phyloP scores from a whole-genome alignment of 2,888 invertebrate genomes.

The Zygothrica quintamaculata region DNA sequence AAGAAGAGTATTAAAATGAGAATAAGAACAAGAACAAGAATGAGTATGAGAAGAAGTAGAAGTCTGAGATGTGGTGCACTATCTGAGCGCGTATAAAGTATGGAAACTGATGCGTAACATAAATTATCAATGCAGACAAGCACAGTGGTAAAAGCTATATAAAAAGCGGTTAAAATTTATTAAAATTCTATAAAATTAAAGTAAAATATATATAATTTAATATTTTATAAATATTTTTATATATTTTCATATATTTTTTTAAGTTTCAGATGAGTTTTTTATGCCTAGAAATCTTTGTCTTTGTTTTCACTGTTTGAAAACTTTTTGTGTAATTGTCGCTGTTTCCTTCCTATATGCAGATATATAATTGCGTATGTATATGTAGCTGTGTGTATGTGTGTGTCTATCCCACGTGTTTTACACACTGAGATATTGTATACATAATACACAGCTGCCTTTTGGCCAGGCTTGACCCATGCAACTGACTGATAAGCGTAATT shows the following conservation, averaged over 20 bases:
- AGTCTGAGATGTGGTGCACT: slow-evolving; percentile 47
- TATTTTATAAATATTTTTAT: too few species aligned
- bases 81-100: slow-evolving; percentile 73
- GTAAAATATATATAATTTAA: too few species aligned
- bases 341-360: slow-evolving; percentile 18
- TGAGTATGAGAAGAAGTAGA: slow-evolving; percentile 23
- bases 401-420: slow-evolving; percentile 43
- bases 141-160: slow-evolving; percentile 40
- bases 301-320: too few species aligned
- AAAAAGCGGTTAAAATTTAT: background rate
- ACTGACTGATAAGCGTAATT: slow-evolving; percentile 73
- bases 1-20: slow-evolving; percentile 17
- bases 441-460: slow-evolving; percentile 16
- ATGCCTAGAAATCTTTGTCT: too few species aligned
- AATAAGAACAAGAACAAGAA: slow-evolving; percentile 3
- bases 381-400: slow-evolving; percentile 22
- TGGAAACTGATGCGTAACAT: slow-evolving; percentile 75
- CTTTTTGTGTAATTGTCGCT: slow-evolving; percentile 23
- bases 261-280: too few species aligned
- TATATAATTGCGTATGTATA: slow-evolving; percentile 8
- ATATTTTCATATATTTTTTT: too few species aligned
- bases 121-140: slow-evolving; percentile 63
- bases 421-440: slow-evolving; percentile 23
- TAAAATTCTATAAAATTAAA: too few species aligned
- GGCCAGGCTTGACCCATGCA: slow-evolving; percentile 59